Conservation (phyloP, 2,888 invertebrate species). For the Baccha elongata region DNA sequence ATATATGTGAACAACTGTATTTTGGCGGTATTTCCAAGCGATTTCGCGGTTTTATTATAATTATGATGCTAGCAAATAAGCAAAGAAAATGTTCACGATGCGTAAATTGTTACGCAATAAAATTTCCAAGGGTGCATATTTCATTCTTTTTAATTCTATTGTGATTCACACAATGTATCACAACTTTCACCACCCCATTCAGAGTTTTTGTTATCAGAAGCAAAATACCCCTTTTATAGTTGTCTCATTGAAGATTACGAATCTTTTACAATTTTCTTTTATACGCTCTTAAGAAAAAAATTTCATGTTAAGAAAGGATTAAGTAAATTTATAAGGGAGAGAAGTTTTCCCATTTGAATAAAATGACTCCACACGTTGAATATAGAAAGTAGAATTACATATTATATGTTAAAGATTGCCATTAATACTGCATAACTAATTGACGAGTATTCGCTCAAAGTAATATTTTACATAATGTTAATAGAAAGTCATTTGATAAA, state of each 20-base stretch:
- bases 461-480: conserved; percentile 4
- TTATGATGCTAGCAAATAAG: neutral
- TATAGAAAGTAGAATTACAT: neutral
- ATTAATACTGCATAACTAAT: conserved; percentile 31
- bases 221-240: conserved; percentile 9
- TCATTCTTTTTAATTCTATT: conserved; percentile 11
- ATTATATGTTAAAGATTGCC: neutral
- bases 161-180: conserved; percentile 25
- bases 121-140: conserved; percentile 8
- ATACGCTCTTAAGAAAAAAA: neutral
- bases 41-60: conserved; percentile 27
- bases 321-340: neutral
- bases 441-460: conserved; percentile 21
- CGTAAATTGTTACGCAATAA: conserved; percentile 51
- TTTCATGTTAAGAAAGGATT: conserved; percentile 36
- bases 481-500: too few relatives aligned
- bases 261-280: conserved; percentile 41
- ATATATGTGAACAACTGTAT: neutral
- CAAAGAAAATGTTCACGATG: neutral
- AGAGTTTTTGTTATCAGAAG: neutral
- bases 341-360: conserved; percentile 8
- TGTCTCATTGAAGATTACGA: conserved; percentile 27
- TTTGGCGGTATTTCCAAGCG: conserved; percentile 24
- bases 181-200: conserved; percentile 44
- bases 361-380: neutral